Evolutionary conservation across 2,797 vertebrate genomes (phyloP).

Genomic region (Phoxinus dragarum): DNA sequence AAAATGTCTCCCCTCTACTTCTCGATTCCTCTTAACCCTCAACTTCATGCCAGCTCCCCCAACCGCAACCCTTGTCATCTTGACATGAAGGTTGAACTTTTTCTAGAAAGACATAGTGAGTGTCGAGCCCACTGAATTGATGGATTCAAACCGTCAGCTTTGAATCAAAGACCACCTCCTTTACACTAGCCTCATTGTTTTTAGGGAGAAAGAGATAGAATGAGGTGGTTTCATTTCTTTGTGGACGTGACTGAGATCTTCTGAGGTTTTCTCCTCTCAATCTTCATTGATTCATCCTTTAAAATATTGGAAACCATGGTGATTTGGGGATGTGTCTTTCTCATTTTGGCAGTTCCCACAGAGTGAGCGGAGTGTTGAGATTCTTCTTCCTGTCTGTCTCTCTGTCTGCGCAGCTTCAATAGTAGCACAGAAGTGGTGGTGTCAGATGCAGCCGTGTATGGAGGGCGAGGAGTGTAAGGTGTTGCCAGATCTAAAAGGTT

Average conservation of each 20-base stretch:
- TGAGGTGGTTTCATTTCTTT: constrained; percentile 39
- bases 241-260: constrained; percentile 32
- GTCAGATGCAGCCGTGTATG: constrained; percentile 98
- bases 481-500: constrained; percentile 95
- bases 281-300: constrained; percentile 44
- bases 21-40: constrained; percentile 25
- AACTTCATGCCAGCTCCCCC: constrained; percentile 40
- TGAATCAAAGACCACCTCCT: constrained; percentile 37
- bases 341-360: constrained; percentile 28
- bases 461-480: constrained; percentile 95
- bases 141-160: constrained; percentile 49
- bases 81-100: constrained; percentile 52
- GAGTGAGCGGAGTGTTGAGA: not conserved
- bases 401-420: constrained; percentile 85
- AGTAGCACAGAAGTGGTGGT: constrained; percentile 99
- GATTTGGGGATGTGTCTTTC: constrained; percentile 32
- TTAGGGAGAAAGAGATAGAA: constrained; percentile 31
- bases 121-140: constrained; percentile 2
- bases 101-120: constrained; percentile 31
- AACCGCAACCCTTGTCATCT: constrained; percentile 44
- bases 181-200: constrained; percentile 41
- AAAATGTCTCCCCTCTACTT: constrained; percentile 15
- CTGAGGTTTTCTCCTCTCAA: constrained; percentile 38
- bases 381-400: constrained; percentile 23
- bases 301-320: constrained; percentile 39